phyloP scores from a whole-genome alignment of 2,797 vertebrate species.

The Tapirus indicus region DNA sequence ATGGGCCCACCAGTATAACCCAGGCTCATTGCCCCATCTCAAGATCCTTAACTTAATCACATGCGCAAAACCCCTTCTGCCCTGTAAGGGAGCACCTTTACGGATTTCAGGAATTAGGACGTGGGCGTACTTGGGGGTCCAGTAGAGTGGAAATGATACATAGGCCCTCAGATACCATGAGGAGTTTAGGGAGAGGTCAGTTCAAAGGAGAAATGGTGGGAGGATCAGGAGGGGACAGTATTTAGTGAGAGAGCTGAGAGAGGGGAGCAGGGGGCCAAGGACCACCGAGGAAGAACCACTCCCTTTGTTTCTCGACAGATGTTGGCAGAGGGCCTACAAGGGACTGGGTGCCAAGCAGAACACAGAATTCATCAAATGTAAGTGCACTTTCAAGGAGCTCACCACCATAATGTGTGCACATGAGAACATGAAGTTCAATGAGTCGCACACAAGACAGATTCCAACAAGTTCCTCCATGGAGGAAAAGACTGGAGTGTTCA shows the following conservation, averaged over 20 bases:
- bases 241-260: not conserved
- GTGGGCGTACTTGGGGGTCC: too few species aligned
- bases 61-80: not conserved
- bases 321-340: not conserved
- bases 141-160: not conserved
- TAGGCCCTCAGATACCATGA: not conserved
- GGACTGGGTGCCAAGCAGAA: not conserved
- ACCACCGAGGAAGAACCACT: not conserved
- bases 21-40: not conserved
- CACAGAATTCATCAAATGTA: not conserved
- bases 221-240: accelerated
- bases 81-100: not conserved
- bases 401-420: not conserved
- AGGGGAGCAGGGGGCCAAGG: not conserved
- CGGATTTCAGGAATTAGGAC: not conserved
- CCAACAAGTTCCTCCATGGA: not conserved
- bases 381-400: not conserved
- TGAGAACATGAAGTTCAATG: not conserved
- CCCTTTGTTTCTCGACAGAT: not conserved
- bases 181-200: not conserved
- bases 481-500: not conserved
- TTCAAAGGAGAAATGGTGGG: not conserved
- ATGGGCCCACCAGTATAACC: not conserved
- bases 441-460: not conserved
- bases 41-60: not conserved